Evolutionary conservation across 2,797 vertebrate species (phyloP).

Genomic region (Selene dorsalis): DNA sequence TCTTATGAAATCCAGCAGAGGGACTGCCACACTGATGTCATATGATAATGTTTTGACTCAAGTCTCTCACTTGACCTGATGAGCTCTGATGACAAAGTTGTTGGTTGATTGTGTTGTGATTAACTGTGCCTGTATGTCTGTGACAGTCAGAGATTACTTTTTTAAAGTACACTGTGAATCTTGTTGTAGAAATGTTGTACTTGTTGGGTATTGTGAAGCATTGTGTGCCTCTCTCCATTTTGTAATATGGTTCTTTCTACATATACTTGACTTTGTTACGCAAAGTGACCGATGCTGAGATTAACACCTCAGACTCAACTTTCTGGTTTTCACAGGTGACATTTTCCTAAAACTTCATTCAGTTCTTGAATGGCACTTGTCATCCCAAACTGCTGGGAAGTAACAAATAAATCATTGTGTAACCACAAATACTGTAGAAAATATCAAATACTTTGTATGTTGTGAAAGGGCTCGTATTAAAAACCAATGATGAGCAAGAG

Average conservation of each 20-base stretch:
- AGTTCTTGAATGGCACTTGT: constrained; percentile 39
- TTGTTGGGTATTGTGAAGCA: neutral
- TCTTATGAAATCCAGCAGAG: neutral
- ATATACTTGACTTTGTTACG: constrained; percentile 11
- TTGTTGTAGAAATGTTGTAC: neutral
- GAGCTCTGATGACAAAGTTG: constrained; percentile 46
- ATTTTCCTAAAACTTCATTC: constrained; percentile 34
- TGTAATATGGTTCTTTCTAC: neutral
- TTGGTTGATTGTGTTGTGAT: neutral
- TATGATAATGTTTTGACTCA: constrained; percentile 40
- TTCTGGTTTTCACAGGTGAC: neutral
- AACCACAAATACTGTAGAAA: neutral
- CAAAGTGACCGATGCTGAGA: constrained; percentile 13
- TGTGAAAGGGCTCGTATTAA: constrained; percentile 42
- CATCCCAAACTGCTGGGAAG: constrained; percentile 22
- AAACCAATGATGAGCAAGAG: constrained; percentile 4
- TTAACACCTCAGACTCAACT: constrained; percentile 16
- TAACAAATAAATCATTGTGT: neutral
- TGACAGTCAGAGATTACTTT: neutral
- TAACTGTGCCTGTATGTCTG: neutral
- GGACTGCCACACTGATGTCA: constrained; percentile 13
- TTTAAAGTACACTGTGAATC: constrained; percentile 16
- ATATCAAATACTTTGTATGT: neutral
- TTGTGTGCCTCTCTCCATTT: neutral
- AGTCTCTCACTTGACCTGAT: constrained; percentile 27